These are phyloP conservation scores for Colletes gigas DNA, from an alignment of 1,140 invertebrate genomes.

Conservation along the genomic window DNA sequence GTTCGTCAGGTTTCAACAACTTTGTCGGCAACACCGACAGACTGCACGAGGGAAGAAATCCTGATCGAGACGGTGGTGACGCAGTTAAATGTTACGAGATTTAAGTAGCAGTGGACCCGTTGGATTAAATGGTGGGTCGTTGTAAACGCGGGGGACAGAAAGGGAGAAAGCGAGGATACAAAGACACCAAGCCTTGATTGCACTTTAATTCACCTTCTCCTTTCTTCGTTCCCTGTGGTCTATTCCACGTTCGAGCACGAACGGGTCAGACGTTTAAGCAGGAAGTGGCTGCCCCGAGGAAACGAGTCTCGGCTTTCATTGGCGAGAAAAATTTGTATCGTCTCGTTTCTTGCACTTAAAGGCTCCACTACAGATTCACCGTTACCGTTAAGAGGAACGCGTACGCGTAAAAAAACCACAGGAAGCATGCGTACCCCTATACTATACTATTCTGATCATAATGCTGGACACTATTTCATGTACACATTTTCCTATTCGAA, in stretches of 20 bases:
- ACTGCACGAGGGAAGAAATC: background rate
- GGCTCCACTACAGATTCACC: constrained; percentile 41
- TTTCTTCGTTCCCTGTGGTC: constrained; percentile 30
- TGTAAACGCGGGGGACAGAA: constrained; percentile 37
- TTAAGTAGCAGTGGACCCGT: constrained; percentile 37
- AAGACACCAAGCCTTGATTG: constrained; percentile 60
- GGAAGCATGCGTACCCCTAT: background rate
- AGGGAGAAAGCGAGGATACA: constrained; percentile 30
- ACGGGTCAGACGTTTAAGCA: constrained; percentile 71
- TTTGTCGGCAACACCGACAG: no score
- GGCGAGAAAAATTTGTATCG: constrained; percentile 73
- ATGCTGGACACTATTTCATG: background rate
- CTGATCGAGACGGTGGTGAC: background rate
- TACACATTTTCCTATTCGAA: background rate
- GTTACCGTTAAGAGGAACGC: constrained; percentile 5
- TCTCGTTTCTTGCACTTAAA: constrained; percentile 72
- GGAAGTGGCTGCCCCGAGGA: constrained; percentile 68
- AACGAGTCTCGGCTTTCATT: constrained; percentile 63
- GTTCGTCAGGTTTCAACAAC: no score
- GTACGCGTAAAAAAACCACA: background rate
- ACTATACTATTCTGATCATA: background rate
- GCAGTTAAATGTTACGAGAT: constrained; percentile 47
- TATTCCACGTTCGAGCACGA: constrained; percentile 58
- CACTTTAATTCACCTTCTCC: constrained; percentile 58
- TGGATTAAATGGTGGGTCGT: constrained; percentile 58